Evolutionary conservation across 2,888 invertebrate species (phyloP), one percentile per base, ranked within the genome.

Genomic region (Drosophila stalkeri): DNA sequence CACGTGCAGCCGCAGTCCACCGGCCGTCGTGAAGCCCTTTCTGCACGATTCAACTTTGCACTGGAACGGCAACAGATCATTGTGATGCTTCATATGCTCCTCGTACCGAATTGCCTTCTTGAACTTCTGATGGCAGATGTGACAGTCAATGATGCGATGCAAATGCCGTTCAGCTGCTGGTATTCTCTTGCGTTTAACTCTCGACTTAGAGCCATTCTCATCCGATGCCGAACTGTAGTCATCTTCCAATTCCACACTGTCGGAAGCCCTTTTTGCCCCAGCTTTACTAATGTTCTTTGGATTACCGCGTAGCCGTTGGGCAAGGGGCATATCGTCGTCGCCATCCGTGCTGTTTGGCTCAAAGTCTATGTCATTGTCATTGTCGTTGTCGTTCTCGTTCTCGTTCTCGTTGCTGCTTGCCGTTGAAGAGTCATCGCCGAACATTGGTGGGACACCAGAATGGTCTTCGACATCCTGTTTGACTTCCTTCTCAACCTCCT

Each of bases 41-140:
- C 83, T 72, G 47, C 92, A 92, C 27, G 81, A 83, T 31, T 91
- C 91, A 11, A 91, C 90, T 1, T 86, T 82, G 33, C 92, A 92
- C 65, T 92, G 91, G 49, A 91, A 91, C 0, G 92, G 91, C 46
- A 91, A 64, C 11, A 91, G 81, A 70, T 92, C 92, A 57, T 92
- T 89, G 70, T 92, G 92, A 23, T 89, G 88, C 51, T 91, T 91
- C 92, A 92, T 92, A 39, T 92, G 92, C 61, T 91, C 91, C 62
- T 91, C 87, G 44, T 92, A 91, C 31, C 91, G 86, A 37, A 87
- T 86, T 4, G 82, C 79, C 60, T 92, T 92, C 51, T 91, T 91
- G 66, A 92, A 92, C 18, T 88, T 91, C 61, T 92, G 91, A 8
- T 91, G 91, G 46, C 92, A 92, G 44, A 92, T 91, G 49, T 92